Base-by-base conservation (phyloP, 1,140 invertebrate genomes). In the Atta cephalotes region DNA sequence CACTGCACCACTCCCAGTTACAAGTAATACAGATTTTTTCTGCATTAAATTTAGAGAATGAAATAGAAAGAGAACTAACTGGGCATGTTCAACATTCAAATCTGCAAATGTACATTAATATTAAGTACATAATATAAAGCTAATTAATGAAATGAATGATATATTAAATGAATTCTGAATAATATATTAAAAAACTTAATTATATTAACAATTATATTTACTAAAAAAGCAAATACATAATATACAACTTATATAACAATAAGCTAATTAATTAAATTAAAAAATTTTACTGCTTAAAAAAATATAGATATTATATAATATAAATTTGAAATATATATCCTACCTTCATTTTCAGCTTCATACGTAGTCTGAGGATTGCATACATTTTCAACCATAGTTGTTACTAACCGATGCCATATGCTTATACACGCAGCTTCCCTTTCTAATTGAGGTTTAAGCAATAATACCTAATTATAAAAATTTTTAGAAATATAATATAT, bases 11-110 rank as follows among this genome's bases (percentile, higher is more conserved):
- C 96, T 96, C 7, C 97, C 97, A 16, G 97, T 97, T 85, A 97
- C 95, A 12, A 99, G 95, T n/a, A 99, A 95, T 0, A 99, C 98
- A 3, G 97, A 97, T 95, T 99, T 99, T 94, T 99, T 99, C 94
- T 99, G 98, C 98, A 99, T 99, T 39, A 99, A 95, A 91, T 98
- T 98, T 39, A 99, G 94, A 3, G 98, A 98, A 94, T 99, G 98
- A 93, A 99, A 99, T 1, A 99, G 95, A 93, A 99, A 99, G 0
- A 99, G 96, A 86, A 99, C 95, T 12, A 99, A 95, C 93, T 99
- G 98, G 0, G 98, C 97, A 95, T 99, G 99, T 94, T 99, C 99
- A 12, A 99, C 98, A 95, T 99, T 99, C 53, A 99, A 95, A 96
- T 99, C 98, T 97, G 95, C 62, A 96, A 96, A 89, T 91, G 91